Base-by-base conservation (phyloP, 2,113 vertebrate genomes). In the Climacteris rufus region DNA sequence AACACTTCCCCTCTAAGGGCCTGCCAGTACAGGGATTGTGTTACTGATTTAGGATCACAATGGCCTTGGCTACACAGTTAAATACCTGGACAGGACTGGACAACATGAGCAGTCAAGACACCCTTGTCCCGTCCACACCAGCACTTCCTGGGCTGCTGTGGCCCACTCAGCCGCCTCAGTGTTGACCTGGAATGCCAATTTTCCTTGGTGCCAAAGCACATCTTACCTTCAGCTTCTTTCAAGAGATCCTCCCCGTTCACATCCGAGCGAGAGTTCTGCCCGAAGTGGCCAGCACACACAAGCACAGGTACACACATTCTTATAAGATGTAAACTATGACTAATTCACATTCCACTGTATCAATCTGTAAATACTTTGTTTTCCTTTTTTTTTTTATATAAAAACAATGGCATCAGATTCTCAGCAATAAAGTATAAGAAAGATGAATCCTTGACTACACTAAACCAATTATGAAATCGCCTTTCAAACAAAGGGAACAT, bases 401-500 rank as follows among this genome's bases (percentile, higher is more conserved):
- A 97, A 97, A 97, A 93, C 95, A 96, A 97, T 97, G 98, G 96
- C 97, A 97, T 97, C 95, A 97, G 93, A 95, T 97, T 96, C 90
- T 97, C 97, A 96, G 96, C 97, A 97, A 97, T 90, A 98, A 96
- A 97, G 97, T 96, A 95, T 96, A 98, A 98, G 98, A 98, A 98
- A 98, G 97, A 96, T 97, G 97, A 97, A 96, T 97, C 94, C 92
- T 97, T 85, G 90, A 97, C 97, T 97, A 97, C 96, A 96, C 97
- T 97, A 56, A 98, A 98, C 97, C 96, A 97, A 98, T 97, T 97
- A 98, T 96, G 97, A 98, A 98, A 98, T 97, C 47, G 95, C 97
- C 96, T 97, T 96, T 96, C 97, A 98, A 98, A 98, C 95, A 77
- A 97, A 98, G 96, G 96, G 98, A 98, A 98, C 97, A 96, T 98